A percentile compares a stretch with the other conserved stretches of the same genome.
Conservation (phyloP, 2,888 invertebrate species). For the Rhagophthalmus giganteus region DNA sequence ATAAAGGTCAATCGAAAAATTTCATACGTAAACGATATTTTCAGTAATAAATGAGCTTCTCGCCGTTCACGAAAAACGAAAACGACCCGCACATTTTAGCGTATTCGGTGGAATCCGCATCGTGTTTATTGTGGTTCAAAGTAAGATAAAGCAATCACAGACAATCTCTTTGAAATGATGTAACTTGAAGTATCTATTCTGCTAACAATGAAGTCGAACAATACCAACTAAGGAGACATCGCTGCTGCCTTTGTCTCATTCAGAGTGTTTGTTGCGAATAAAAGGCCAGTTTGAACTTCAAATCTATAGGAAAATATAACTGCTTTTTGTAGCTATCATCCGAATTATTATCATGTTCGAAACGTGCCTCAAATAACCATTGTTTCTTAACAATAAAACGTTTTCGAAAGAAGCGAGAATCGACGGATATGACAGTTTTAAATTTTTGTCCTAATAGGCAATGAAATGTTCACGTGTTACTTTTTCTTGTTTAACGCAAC, state of each 20-base stretch:
- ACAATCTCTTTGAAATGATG: slow-evolving; percentile 56
- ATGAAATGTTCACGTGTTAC: too few species aligned
- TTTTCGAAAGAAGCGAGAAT: slow-evolving; percentile 7
- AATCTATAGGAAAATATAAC: slow-evolving; percentile 46
- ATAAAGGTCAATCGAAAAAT: too few species aligned
- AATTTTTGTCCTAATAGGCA: too few species aligned
- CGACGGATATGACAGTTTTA: slow-evolving; percentile 6
- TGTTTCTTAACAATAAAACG: slow-evolving; percentile 12
- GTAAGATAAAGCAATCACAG: slow-evolving; percentile 55
- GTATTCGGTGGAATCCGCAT: slow-evolving; percentile 32
- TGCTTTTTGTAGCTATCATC: slow-evolving; percentile 32
- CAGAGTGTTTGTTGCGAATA: slow-evolving; percentile 52
- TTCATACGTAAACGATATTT: too few species aligned
- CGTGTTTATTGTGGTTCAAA: slow-evolving; percentile 33
- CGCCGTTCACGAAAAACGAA: too few species aligned
- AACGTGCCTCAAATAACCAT: slow-evolving; percentile 30
- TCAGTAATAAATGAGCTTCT: too few species aligned
- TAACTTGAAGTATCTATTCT: slow-evolving; percentile 57
- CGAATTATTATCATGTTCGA: slow-evolving; percentile 29
- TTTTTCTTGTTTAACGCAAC: too few species aligned
- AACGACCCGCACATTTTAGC: too few species aligned
- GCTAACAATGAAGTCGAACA: slow-evolving; percentile 51
- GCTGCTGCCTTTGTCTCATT: slow-evolving; percentile 51
- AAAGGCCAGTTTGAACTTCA: slow-evolving; percentile 55
- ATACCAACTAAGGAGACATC: slow-evolving; percentile 56